These are phyloP conservation scores for Drosophila paracracens DNA, from an alignment of 2,888 invertebrate species.

Conservation along the genomic window DNA sequence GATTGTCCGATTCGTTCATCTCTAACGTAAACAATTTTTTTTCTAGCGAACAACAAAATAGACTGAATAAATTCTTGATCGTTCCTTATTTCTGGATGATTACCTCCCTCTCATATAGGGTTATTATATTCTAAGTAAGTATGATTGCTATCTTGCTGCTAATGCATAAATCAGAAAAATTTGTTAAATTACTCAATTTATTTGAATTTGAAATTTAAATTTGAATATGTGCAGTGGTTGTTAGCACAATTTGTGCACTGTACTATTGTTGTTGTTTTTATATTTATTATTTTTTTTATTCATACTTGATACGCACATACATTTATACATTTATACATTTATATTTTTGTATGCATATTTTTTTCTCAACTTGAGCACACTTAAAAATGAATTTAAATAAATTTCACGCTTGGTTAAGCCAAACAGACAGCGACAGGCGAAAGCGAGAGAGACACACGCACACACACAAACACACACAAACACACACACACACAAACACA, in stretches of 20 bases:
- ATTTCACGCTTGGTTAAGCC: slow-evolving; percentile 80
- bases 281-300: slow-evolving; percentile 3
- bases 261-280: background rate
- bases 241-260: slow-evolving; percentile 17
- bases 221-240: slow-evolving; percentile 38
- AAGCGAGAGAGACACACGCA: slow-evolving; percentile 40
- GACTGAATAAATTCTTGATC: background rate
- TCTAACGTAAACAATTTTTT: background rate
- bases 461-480: slow-evolving; percentile 8
- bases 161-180: slow-evolving; percentile 49
- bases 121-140: slow-evolving; percentile 4
- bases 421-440: slow-evolving; percentile 57
- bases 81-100: background rate
- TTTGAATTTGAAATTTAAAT: slow-evolving; percentile 45
- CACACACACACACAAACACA: slow-evolving; percentile 11
- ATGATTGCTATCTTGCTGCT: slow-evolving; percentile 15
- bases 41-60: background rate
- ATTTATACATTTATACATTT: slow-evolving; percentile 2
- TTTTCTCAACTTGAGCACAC: slow-evolving; percentile 72
- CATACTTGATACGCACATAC: background rate
- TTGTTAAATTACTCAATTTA: slow-evolving; percentile 40
- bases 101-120: background rate
- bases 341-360: slow-evolving; percentile 39
- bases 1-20: background rate
- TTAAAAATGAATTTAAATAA: slow-evolving; percentile 82